Conservation (phyloP, 2,113 vertebrate species). For the Anthoscopus minutus region DNA sequence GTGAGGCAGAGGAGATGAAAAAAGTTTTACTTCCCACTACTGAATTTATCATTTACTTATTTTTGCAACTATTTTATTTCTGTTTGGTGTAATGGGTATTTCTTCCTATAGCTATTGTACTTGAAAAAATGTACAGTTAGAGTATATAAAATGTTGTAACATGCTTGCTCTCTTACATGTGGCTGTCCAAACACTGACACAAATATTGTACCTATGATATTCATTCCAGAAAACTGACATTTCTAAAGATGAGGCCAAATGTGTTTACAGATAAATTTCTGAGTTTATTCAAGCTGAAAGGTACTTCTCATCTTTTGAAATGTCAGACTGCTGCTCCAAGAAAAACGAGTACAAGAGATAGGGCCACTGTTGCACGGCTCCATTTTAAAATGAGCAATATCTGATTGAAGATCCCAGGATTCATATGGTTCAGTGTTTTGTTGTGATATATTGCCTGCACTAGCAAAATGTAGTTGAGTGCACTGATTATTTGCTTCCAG, state of each 20-base stretch:
- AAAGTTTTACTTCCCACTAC: neutral
- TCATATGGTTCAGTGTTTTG: neutral
- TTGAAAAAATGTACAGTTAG: neutral
- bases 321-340: conserved; percentile 43
- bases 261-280: conserved; percentile 52
- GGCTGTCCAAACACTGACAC: neutral
- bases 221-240: conserved; percentile 53
- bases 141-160: neutral
- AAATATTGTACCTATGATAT: conserved; percentile 2
- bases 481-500: neutral
- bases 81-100: neutral
- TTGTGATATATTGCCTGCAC: neutral
- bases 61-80: neutral
- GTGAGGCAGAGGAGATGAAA: neutral
- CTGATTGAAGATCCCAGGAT: conserved; percentile 5
- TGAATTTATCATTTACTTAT: neutral
- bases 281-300: conserved; percentile 63
- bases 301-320: conserved; percentile 58
- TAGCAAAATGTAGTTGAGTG: neutral
- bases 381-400: conserved; percentile 48
- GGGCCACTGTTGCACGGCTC: conserved; percentile 29
- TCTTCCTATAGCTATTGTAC: neutral
- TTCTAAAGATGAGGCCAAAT: conserved; percentile 56
- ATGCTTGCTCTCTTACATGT: neutral
- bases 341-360: conserved; percentile 45